These are phyloP conservation scores for Heliconius sara DNA, from an alignment of 2,888 invertebrate species.

Conservation along the genomic window DNA sequence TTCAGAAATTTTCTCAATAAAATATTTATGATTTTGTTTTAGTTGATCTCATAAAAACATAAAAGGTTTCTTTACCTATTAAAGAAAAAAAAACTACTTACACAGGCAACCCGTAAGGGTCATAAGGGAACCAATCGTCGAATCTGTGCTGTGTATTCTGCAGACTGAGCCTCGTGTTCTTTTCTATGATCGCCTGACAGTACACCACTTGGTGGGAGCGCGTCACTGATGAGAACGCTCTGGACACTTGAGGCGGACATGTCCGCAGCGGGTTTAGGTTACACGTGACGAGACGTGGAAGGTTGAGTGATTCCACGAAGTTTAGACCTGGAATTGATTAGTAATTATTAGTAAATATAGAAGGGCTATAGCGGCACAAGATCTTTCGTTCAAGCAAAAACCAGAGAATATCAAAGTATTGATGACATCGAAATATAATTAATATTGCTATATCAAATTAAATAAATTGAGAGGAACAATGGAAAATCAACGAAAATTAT, in stretches of 20 bases:
- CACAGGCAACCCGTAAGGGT: slow-evolving; percentile 91
- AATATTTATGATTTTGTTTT: too few relatives aligned
- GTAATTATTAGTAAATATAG: too few relatives aligned
- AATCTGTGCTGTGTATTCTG: slow-evolving; percentile 75
- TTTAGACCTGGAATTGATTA: slow-evolving; percentile 84
- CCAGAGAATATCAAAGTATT: too few relatives aligned
- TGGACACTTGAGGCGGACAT: slow-evolving; percentile 90
- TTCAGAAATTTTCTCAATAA: too few relatives aligned
- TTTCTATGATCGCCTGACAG: slow-evolving; percentile 95
- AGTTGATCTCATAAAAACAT: too few relatives aligned
- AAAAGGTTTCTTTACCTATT: neutral
- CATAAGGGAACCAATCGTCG: slow-evolving; percentile 94
- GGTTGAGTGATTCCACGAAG: slow-evolving; percentile 91
- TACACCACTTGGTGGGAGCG: slow-evolving; percentile 94
- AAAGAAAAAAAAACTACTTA: slow-evolving; percentile 59
- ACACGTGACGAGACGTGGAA: slow-evolving; percentile 93
- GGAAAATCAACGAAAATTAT: too few relatives aligned
- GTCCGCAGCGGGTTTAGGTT: slow-evolving; percentile 94
- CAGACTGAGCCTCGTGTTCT: slow-evolving; percentile 87
- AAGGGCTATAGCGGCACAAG: too few relatives aligned
- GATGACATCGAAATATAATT: too few relatives aligned
- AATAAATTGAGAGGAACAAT: too few relatives aligned
- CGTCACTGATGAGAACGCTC: slow-evolving; percentile 92
- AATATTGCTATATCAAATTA: too few relatives aligned
- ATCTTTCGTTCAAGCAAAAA: too few relatives aligned